Percentiles rank a stretch among this genome's conserved stretches.
Evolutionary conservation across 2,888 invertebrate genomes (phyloP).

Genomic region (Hetaerina titia): DNA sequence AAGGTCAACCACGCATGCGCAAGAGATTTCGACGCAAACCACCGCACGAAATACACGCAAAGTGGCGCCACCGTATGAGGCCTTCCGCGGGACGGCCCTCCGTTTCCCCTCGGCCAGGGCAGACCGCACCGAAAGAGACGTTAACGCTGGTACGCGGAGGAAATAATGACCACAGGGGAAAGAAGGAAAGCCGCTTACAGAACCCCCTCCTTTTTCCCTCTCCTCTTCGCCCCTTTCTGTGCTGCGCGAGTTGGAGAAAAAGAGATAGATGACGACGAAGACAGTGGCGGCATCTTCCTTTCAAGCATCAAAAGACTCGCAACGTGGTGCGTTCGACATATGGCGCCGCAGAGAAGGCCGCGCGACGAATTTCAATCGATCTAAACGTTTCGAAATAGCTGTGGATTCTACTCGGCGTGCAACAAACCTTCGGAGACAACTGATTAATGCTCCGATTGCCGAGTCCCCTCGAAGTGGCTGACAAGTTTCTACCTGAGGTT

Average conservation of each 20-base stretch:
- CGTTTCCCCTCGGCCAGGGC: background rate
- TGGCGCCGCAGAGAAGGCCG: constrained; percentile 24
- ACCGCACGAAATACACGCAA: background rate
- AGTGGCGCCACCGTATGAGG: constrained; percentile 42
- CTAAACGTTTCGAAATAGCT: background rate
- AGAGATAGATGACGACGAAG: background rate
- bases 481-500: background rate
- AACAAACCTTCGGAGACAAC: constrained; percentile 15
- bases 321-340: constrained; percentile 2
- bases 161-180: background rate
- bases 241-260: background rate
- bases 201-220: background rate
- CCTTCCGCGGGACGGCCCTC: background rate
- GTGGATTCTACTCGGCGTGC: background rate
- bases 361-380: constrained; percentile 39
- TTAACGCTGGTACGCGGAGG: background rate
- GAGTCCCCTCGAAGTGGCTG: background rate
- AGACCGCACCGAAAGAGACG: background rate
- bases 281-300: constrained; percentile 53
- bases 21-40: background rate
- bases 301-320: constrained; percentile 32
- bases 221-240: background rate
- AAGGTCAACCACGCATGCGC: constrained; percentile 2
- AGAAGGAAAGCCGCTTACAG: background rate
- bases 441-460: background rate